These are phyloP conservation scores for Drosophila orena DNA, from an alignment of 1,140 invertebrate genomes.

Conservation along the genomic window DNA sequence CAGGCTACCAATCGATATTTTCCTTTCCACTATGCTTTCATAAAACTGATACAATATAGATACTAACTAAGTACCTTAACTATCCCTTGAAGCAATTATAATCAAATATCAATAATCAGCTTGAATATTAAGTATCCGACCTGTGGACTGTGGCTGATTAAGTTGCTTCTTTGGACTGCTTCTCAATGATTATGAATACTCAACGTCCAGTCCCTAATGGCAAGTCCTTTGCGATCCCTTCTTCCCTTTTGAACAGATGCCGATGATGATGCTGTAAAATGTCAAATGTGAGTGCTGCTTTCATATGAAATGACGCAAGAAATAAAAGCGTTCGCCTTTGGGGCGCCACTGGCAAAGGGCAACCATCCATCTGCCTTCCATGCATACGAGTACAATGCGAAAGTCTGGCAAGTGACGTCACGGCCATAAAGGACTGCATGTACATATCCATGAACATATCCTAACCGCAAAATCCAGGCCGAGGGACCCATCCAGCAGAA, in stretches of 20 bases:
- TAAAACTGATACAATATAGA: no score
- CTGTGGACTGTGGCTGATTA: not conserved
- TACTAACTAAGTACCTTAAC: no score
- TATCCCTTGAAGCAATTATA: no score
- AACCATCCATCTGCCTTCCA: constrained; percentile 24
- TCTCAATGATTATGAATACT: constrained; percentile 54
- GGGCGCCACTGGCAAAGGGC: constrained; percentile 60
- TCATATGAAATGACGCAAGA: constrained; percentile 77
- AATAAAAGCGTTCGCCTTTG: constrained; percentile 54
- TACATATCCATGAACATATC: constrained; percentile 1
- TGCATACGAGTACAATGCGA: constrained; percentile 17
- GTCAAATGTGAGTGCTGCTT: constrained; percentile 75
- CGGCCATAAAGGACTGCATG: constrained; percentile 7
- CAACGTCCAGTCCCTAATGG: constrained; percentile 26
- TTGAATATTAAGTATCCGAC: constrained; percentile 41
- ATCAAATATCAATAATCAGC: constrained; percentile 5
- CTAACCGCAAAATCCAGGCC: constrained; percentile 42
- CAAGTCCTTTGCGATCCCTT: constrained; percentile 9
- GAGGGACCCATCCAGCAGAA: constrained; percentile 23
- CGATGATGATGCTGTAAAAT: constrained; percentile 73
- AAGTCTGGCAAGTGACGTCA: constrained; percentile 57
- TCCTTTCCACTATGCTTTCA: no score
- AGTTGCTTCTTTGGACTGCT: not conserved
- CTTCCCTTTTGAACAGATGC: constrained; percentile 16
- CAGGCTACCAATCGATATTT: no score